Percentiles rank a stretch among this genome's conserved stretches.
Evolutionary conservation across 2,888 invertebrate species (phyloP).

Genomic region (Cataglyphis cursor): DNA sequence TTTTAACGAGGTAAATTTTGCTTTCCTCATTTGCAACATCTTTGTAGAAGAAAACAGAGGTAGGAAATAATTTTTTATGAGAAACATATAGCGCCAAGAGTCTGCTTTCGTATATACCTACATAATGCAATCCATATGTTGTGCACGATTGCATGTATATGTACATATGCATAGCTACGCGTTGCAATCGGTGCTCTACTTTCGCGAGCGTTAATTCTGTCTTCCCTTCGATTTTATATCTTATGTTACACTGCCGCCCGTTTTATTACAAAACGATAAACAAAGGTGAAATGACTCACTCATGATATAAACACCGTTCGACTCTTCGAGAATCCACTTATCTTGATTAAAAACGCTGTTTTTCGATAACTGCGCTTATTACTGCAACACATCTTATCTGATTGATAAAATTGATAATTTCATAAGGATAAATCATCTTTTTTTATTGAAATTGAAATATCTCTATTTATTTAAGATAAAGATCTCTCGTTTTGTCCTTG

Average conservation of each 20-base stretch:
- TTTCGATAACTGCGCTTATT: background rate
- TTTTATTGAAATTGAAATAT: background rate
- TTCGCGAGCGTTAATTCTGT: slow-evolving; percentile 39
- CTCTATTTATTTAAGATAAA: background rate
- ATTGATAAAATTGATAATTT: slow-evolving; percentile 22
- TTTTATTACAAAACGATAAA: slow-evolving; percentile 29
- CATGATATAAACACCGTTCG: background rate
- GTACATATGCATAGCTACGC: slow-evolving; percentile 7
- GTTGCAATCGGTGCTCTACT: slow-evolving; percentile 40
- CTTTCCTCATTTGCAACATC: slow-evolving; percentile 11
- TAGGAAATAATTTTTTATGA: background rate
- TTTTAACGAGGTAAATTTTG: slow-evolving; percentile 42
- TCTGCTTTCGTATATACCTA: background rate
- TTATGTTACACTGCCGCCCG: background rate
- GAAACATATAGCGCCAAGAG: background rate
- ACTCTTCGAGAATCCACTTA: background rate
- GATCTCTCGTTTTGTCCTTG: background rate
- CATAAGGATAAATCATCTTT: slow-evolving; percentile 7
- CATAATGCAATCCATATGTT: slow-evolving; percentile 24
- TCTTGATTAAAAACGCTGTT: background rate
- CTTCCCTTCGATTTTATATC: slow-evolving; percentile 45
- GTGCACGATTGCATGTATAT: slow-evolving; percentile 12
- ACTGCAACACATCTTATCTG: slow-evolving; percentile 2
- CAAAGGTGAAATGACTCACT: slow-evolving; percentile 20
- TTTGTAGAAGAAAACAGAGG: background rate